Conservation (phyloP, 2,113 vertebrate species). For the Sardina pilchardus region DNA sequence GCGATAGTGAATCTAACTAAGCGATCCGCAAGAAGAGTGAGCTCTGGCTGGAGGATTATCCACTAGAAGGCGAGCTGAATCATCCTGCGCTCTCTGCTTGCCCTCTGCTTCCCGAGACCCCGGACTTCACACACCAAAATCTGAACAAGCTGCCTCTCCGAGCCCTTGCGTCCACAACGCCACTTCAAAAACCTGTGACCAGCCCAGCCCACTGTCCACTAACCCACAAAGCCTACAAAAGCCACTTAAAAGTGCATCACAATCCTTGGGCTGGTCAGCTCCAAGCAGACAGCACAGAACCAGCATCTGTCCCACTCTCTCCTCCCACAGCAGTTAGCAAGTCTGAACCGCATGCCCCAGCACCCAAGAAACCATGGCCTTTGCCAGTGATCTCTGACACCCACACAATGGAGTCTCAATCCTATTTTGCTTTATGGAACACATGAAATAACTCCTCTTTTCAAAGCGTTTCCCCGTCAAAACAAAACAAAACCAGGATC, state of each 20-base stretch:
- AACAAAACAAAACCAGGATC: background rate
- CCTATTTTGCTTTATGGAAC: background rate
- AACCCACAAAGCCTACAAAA: background rate
- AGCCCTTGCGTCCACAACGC: background rate
- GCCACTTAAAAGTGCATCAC: background rate
- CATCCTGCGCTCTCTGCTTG: conserved; percentile 15
- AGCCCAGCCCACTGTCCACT: background rate
- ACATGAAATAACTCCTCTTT: background rate
- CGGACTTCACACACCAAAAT: background rate
- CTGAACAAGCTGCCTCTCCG: conserved; percentile 1
- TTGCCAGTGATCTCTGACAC: background rate
- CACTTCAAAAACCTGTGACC: background rate
- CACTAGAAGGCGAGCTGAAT: background rate
- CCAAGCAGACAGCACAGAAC: background rate
- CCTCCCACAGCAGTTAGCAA: background rate
- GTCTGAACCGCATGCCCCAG: background rate
- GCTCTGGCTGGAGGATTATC: conserved; percentile 36
- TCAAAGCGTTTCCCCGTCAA: background rate
- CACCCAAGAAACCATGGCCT: conserved; percentile 6
- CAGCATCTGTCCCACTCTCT: background rate
- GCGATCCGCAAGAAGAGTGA: conserved; percentile 23
- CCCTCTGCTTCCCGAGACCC: background rate
- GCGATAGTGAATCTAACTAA: conserved; percentile 14
- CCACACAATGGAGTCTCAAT: background rate
- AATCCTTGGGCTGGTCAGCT: background rate